Percentiles rank a stretch among this genome's conserved stretches.
phyloP scores from a whole-genome alignment of 2,888 invertebrate genomes.

The Melanostoma scalare region DNA sequence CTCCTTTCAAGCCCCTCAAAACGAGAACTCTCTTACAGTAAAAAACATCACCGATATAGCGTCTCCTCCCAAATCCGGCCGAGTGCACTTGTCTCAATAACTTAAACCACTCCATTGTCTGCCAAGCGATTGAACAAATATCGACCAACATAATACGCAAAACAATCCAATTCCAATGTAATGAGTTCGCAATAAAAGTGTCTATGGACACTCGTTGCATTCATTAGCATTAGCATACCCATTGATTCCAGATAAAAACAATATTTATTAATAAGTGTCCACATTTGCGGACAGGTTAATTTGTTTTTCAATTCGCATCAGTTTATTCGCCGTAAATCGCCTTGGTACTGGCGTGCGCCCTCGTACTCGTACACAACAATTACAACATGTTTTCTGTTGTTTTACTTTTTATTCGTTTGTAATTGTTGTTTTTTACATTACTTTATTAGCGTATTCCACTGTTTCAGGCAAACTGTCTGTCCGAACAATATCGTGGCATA shows the following conservation, averaged over 20 bases:
- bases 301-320: conserved; percentile 66
- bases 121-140: conserved; percentile 47
- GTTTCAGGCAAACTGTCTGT: conserved; percentile 47
- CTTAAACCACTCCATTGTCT: conserved; percentile 4
- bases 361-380: conserved; percentile 49
- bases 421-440: conserved; percentile 6
- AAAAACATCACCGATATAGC: no score
- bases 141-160: conserved; percentile 48
- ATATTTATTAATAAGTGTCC: conserved; percentile 73
- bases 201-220: conserved; percentile 54
- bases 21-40: no score
- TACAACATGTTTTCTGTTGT: conserved; percentile 57
- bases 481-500: not conserved
- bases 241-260: conserved; percentile 72
- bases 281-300: conserved; percentile 70
- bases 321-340: conserved; percentile 50
- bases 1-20: no score
- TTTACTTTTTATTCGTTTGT: conserved; percentile 4
- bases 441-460: conserved; percentile 3
- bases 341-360: conserved; percentile 28
- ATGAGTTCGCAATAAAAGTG: conserved; percentile 70
- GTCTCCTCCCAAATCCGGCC: conserved; percentile 3
- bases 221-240: conserved; percentile 59
- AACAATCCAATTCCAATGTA: conserved; percentile 41
- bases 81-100: not conserved